Conservation (phyloP, 1,140 invertebrate genomes). For the Ericerus pela region DNA sequence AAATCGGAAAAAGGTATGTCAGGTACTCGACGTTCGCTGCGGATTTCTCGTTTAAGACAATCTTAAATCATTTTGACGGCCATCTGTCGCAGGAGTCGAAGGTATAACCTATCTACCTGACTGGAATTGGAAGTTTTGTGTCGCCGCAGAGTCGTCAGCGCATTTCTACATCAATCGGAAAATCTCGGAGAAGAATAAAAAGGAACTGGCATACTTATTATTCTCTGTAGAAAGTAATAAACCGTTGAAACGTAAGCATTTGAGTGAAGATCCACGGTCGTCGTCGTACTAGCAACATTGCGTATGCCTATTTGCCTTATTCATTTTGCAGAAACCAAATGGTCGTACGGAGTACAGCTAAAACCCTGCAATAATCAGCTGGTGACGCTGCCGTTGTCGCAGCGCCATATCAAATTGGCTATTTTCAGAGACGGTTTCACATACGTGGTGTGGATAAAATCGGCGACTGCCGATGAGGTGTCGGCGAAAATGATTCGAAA, state of each 20-base stretch:
- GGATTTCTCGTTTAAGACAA: no score
- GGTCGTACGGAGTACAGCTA: conserved; percentile 22
- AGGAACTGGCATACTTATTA: neutral
- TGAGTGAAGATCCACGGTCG: no score
- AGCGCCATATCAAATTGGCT: conserved; percentile 22
- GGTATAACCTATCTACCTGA: conserved; percentile 15
- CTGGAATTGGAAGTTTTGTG: conserved; percentile 17
- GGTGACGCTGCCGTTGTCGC: conserved; percentile 19
- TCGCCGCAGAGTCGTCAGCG: conserved; percentile 7
- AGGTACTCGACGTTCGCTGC: neutral
- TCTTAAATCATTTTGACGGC: no score
- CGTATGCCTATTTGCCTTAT: no score
- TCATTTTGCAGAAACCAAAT: conserved; percentile 14
- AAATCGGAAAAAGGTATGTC: neutral
- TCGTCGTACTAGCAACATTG: neutral
- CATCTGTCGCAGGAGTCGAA: no score
- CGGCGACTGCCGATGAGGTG: conserved; percentile 24
- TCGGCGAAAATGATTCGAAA: conserved; percentile 22
- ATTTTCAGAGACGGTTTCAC: conserved; percentile 22
- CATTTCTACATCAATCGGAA: conserved; percentile 3
- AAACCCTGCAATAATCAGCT: conserved; percentile 21
- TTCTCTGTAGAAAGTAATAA: neutral
- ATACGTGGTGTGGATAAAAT: conserved; percentile 21
- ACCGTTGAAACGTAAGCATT: neutral
- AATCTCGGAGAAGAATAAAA: conserved; percentile 3